phyloP scores from a whole-genome alignment of 2,113 vertebrate species.

The Aldabrachelys gigantea region DNA sequence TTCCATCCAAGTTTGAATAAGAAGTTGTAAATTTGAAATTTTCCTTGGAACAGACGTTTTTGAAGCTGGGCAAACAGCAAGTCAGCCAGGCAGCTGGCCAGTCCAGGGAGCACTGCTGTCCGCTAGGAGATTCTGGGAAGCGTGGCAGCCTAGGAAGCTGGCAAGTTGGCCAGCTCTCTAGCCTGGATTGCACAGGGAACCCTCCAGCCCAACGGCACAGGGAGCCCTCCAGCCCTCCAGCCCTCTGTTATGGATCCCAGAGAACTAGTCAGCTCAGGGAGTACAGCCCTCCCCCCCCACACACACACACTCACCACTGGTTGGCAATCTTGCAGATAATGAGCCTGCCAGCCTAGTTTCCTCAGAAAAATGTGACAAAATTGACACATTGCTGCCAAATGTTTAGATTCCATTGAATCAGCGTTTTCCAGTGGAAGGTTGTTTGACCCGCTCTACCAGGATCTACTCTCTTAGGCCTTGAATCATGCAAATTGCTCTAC shows the following conservation, averaged over 20 bases:
- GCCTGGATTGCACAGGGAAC: rapidly evolving
- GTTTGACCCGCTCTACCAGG: background rate
- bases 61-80: background rate
- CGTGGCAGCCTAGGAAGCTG: background rate
- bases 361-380: background rate
- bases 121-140: rapidly evolving
- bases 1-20: background rate
- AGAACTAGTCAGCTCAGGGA: background rate
- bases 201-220: rapidly evolving
- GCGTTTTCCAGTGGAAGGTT: background rate
- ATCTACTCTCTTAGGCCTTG: background rate
- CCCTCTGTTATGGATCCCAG: rapidly evolving
- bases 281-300: background rate
- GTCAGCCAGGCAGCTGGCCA: background rate
- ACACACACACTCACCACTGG: too few relatives aligned
- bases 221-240: background rate
- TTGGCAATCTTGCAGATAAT: background rate
- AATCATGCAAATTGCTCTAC: rapidly evolving
- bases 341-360: background rate
- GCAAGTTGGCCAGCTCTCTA: background rate
- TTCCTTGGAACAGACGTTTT: background rate
- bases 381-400: background rate
- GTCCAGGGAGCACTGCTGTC: background rate
- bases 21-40: background rate
- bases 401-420: background rate